Conservation (phyloP, 2,797 vertebrate genomes). For the Cyprinodon diabolis region DNA sequence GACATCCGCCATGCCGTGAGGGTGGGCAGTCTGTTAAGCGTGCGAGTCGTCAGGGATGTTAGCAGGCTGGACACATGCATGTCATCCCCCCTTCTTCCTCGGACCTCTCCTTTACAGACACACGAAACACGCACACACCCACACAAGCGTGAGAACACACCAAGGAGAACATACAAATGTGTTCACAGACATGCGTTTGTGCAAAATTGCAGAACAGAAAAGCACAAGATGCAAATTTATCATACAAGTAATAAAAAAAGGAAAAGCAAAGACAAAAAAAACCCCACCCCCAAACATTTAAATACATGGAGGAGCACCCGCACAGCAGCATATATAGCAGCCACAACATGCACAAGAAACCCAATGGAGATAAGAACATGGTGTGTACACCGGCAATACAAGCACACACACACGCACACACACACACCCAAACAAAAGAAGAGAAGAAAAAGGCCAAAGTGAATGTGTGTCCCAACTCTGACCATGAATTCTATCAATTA, state of each 20-base stretch:
- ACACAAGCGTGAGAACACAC: slow-evolving; percentile 4
- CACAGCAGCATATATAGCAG: background rate
- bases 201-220: slow-evolving; percentile 1
- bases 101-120: slow-evolving; percentile 59
- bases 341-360: slow-evolving; percentile 8
- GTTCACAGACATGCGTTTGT: slow-evolving; percentile 2
- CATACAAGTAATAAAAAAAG: background rate
- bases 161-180: background rate
- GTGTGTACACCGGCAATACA: background rate
- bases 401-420: background rate
- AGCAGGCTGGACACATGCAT: slow-evolving; percentile 70
- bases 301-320: background rate
- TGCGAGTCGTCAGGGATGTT: slow-evolving; percentile 78
- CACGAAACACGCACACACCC: slow-evolving; percentile 18
- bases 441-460: slow-evolving; percentile 33
- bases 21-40: slow-evolving; percentile 73
- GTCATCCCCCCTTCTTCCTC: slow-evolving; percentile 66
- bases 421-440: background rate
- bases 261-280: background rate
- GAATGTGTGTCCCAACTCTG: slow-evolving; percentile 19
- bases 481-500: too few species aligned
- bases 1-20: slow-evolving; percentile 79
- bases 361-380: slow-evolving; percentile 16
- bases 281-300: background rate
- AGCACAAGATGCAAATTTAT: background rate